phyloP scores from a whole-genome alignment of 92 coral and sea anemone genomes.

The Zoanthus sociatus region DNA sequence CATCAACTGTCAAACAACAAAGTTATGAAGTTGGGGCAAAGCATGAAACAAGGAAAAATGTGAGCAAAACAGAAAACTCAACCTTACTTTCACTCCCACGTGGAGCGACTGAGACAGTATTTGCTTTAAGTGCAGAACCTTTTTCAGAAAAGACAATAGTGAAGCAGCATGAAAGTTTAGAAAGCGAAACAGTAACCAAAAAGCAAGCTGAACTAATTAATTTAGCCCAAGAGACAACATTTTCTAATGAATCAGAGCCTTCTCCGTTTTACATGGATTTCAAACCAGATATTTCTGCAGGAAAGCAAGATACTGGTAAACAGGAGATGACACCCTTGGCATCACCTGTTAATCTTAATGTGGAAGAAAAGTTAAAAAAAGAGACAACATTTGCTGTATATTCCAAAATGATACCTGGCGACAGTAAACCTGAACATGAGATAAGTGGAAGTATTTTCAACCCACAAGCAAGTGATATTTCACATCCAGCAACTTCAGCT shows the following conservation, averaged over 20 bases:
- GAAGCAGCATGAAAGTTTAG: slow-evolving; percentile 8
- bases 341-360: not conserved
- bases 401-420: not conserved
- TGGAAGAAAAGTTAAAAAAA: not conserved
- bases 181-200: not conserved
- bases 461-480: slow-evolving; percentile 7
- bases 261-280: not conserved
- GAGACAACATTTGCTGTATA: slow-evolving; percentile 27
- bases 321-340: not conserved
- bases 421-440: not conserved
- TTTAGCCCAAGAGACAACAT: not conserved
- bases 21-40: not conserved
- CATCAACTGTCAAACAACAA: not conserved
- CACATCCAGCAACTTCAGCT: not conserved
- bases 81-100: not conserved
- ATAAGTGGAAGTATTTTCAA: slow-evolving; percentile 10
- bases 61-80: not conserved
- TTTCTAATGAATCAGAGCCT: not conserved
- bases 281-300: not conserved
- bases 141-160: slow-evolving; percentile 31
- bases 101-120: slow-evolving; percentile 42
- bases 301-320: not conserved
- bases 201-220: not conserved
- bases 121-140: slow-evolving; percentile 59
- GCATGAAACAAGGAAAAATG: not conserved